Evolutionary conservation across 2,797 vertebrate genomes (phyloP).

Genomic region (Okamejei kenojei): DNA sequence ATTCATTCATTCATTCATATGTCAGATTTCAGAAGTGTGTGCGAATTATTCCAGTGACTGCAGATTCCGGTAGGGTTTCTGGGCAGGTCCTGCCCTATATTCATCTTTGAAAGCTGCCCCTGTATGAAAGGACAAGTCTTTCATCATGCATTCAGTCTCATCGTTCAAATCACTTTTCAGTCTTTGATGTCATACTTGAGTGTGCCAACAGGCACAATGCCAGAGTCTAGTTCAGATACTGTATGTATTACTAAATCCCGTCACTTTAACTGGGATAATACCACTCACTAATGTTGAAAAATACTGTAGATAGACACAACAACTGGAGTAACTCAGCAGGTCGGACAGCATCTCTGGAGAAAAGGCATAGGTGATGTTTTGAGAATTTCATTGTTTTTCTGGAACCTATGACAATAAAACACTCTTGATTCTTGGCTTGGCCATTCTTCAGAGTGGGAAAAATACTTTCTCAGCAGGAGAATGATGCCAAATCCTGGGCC

Average conservation of each 20-base stretch:
- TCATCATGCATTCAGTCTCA: background rate
- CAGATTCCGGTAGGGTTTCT: background rate
- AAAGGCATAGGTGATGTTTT: too few species aligned
- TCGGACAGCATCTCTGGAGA: too few species aligned
- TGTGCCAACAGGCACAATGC: too few species aligned
- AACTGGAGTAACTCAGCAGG: too few species aligned
- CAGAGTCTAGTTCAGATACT: background rate
- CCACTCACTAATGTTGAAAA: too few species aligned
- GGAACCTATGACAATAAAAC: too few species aligned
- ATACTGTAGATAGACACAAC: background rate
- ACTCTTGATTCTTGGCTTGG: too few species aligned
- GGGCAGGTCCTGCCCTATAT: background rate
- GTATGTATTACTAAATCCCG: background rate
- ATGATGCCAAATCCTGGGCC: background rate
- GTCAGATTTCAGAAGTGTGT: background rate
- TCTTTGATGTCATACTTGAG: background rate
- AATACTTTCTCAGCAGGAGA: background rate
- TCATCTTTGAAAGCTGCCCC: background rate
- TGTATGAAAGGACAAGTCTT: background rate
- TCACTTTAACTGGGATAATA: too few species aligned
- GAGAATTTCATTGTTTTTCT: too few species aligned
- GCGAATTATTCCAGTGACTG: background rate
- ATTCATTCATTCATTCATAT: too few species aligned
- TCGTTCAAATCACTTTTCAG: background rate
- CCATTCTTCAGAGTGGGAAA: too few species aligned